Evolutionary conservation across 2,797 vertebrate species (phyloP).

Genomic region (Malurus leucopterus): DNA sequence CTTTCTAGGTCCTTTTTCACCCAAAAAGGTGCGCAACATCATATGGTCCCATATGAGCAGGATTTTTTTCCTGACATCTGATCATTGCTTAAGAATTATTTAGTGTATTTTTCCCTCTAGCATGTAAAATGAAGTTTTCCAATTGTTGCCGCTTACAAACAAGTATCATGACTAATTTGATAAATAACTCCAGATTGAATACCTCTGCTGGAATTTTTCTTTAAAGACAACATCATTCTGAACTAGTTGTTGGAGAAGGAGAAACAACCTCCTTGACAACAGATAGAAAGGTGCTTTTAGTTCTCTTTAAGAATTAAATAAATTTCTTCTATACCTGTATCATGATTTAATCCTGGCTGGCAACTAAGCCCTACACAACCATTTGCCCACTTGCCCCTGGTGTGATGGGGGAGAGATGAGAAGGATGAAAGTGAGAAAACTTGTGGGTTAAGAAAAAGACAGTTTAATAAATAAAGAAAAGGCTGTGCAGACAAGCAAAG

Average conservation of each 20-base stretch:
- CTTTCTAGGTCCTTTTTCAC: not conserved
- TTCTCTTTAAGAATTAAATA: not conserved
- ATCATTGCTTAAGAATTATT: slow-evolving; percentile 36
- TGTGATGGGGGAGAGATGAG: not conserved
- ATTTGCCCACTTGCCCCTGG: fast-evolving
- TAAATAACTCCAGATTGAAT: slow-evolving; percentile 44
- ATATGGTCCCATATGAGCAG: not conserved
- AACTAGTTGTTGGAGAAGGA: slow-evolving; percentile 28
- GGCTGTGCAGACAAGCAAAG: not conserved
- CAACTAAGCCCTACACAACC: not conserved
- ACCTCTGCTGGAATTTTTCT: slow-evolving; percentile 44
- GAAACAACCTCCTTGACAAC: slow-evolving; percentile 14
- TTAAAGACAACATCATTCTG: slow-evolving; percentile 18
- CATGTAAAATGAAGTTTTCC: slow-evolving; percentile 54
- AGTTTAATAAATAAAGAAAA: not conserved
- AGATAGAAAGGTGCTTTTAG: not conserved
- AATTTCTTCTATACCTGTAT: not conserved
- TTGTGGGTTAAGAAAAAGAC: not conserved
- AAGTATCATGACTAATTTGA: slow-evolving; percentile 61
- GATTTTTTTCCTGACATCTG: slow-evolving; percentile 17
- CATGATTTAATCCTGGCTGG: not conserved
- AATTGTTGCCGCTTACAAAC: slow-evolving; percentile 58
- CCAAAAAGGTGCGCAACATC: not conserved
- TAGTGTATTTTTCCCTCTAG: slow-evolving; percentile 14
- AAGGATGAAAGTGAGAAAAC: not conserved